phyloP scores from a whole-genome alignment of 2,113 vertebrate species.

The Gymnogyps californianus region DNA sequence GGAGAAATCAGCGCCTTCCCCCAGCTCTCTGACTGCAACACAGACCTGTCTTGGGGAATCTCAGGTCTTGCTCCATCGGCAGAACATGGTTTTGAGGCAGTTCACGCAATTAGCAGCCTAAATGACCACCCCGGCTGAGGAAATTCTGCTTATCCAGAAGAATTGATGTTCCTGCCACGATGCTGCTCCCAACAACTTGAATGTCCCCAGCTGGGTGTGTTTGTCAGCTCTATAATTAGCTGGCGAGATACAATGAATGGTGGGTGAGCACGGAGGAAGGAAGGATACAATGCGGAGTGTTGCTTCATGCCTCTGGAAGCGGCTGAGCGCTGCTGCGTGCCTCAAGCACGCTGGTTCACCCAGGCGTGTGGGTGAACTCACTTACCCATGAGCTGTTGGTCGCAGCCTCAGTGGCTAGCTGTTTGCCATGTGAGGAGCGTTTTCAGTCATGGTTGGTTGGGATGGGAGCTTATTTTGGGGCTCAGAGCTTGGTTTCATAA shows the following conservation, averaged over 20 bases:
- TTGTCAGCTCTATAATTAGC: slow-evolving; percentile 12
- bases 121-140: not conserved
- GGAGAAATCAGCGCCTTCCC: not conserved
- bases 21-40: not conserved
- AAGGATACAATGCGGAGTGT: not conserved
- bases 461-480: slow-evolving; percentile 47
- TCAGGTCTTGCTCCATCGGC: not conserved
- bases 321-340: not conserved
- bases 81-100: not conserved
- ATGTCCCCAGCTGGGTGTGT: not conserved
- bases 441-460: not conserved
- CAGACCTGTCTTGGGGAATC: not conserved
- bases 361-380: not conserved
- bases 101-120: not conserved
- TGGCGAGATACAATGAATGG: not conserved
- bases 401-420: not conserved
- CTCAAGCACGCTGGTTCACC: not conserved
- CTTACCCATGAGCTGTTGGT: not conserved
- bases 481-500: slow-evolving; percentile 37
- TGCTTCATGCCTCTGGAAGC: not conserved
- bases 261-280: slow-evolving; percentile 3
- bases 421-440: not conserved
- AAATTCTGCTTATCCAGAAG: not conserved
- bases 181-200: not conserved
- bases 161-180: not conserved